Base-by-base conservation (phyloP, 23 tunicate species). In the Styela clava region DNA sequence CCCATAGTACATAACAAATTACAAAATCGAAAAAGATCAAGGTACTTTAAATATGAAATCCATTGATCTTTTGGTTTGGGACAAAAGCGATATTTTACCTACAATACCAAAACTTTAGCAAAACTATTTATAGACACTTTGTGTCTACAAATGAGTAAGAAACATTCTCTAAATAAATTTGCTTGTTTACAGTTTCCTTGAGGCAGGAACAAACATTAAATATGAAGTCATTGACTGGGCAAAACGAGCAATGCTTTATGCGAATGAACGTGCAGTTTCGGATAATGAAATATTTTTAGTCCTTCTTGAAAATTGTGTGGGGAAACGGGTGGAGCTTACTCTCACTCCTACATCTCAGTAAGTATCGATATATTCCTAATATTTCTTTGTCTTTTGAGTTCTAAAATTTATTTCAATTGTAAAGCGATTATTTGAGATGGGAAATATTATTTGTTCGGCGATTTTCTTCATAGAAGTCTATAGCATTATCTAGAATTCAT, bases 151-250 rank as follows among this genome's bases (percentile, higher is more conserved):
- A n/a, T n/a, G n/a, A n/a, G n/a, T n/a, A n/a, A n/a, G n/a, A n/a
- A n/a, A n/a, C n/a, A n/a, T n/a, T n/a, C n/a, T n/a, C n/a, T n/a
- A n/a, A n/a, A n/a, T n/a, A n/a, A n/a, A n/a, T n/a, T n/a, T n/a
- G n/a, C n/a, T n/a, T n/a, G n/a, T n/a, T 76, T 56, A 2, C 73
- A 90, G 96, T 61, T 85, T 63, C 37, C 83, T 90, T 69, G 89
- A 85, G n/a, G 52, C 74, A 7, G 83, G 78, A 0, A 20, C 79
- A 21, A 26, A 80, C 0, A 35, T 82, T 1, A 61, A 86, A 26
- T 92, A 81, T 73, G 97, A 92, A 69, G 92, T 92, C 12, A 61
- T 92, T 2, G 91, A 92, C 67, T 92, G 97, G 97, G 88, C 88
- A 23, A 74, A 74, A 24, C 74, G 97, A 33, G 67, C 83, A 22